These are phyloP conservation scores for Notamacropus eugenii DNA, from an alignment of 2,797 vertebrate species.

Conservation along the genomic window DNA sequence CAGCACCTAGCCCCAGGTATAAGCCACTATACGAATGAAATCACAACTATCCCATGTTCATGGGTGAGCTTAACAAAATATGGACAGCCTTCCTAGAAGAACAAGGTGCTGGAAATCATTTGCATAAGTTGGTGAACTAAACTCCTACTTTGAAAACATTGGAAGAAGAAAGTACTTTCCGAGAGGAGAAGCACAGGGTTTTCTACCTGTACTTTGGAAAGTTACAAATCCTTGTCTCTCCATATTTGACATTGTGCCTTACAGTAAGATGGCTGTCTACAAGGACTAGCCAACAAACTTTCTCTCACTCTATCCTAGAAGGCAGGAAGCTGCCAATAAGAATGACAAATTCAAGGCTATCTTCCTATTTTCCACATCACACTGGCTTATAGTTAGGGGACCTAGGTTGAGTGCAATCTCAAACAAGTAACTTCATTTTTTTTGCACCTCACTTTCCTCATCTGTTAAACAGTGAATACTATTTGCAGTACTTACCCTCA, in stretches of 20 bases:
- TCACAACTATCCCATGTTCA: not conserved
- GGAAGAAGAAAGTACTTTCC: not conserved
- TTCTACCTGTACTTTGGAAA: not conserved
- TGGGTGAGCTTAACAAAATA: not conserved
- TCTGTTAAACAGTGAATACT: not conserved
- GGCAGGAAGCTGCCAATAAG: not conserved
- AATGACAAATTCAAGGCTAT: no score
- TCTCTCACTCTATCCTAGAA: not conserved
- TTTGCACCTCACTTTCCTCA: not conserved
- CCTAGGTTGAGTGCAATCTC: not conserved
- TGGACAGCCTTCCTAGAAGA: not conserved
- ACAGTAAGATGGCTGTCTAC: not conserved
- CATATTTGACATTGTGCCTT: not conserved
- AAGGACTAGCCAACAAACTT: not conserved
- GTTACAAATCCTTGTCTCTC: not conserved
- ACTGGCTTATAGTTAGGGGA: not conserved
- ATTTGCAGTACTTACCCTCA: not conserved
- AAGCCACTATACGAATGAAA: not conserved
- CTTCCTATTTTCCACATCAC: not conserved
- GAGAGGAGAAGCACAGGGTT: not conserved
- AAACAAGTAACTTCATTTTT: not conserved
- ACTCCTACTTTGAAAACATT: not conserved
- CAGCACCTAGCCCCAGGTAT: not conserved
- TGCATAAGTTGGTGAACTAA: not conserved
- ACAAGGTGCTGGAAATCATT: not conserved